These are phyloP conservation scores for Lichenostomus cassidix DNA, from an alignment of 2,113 vertebrate genomes.

Conservation along the genomic window DNA sequence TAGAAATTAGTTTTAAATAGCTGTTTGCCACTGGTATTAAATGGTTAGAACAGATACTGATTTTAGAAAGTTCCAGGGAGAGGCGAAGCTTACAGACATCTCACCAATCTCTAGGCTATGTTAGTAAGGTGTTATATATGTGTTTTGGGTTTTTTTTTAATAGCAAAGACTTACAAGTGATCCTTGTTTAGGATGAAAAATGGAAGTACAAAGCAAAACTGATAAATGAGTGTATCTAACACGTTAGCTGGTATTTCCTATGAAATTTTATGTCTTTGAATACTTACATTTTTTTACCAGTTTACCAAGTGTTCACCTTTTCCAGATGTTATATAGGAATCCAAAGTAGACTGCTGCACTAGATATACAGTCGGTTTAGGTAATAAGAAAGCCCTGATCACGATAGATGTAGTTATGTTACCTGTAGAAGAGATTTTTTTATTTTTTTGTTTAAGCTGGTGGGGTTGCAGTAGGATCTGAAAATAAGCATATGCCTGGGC, in stretches of 20 bases:
- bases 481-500: background rate
- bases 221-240: background rate
- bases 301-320: background rate
- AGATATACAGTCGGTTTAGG: background rate
- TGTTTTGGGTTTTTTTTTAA: background rate
- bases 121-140: background rate
- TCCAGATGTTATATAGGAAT: background rate
- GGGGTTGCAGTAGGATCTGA: background rate
- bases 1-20: background rate
- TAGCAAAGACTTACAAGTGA: background rate
- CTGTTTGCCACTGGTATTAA: background rate
- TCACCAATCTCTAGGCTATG: background rate
- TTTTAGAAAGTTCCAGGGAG: background rate
- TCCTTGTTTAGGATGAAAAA: background rate
- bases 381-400: background rate
- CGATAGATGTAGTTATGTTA: background rate
- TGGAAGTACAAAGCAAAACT: background rate
- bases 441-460: background rate
- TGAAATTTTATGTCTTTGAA: background rate
- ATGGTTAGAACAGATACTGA: background rate
- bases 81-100: fast-evolving
- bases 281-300: background rate
- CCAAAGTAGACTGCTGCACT: background rate
- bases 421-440: background rate
- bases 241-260: background rate